phyloP scores from a whole-genome alignment of 2,888 invertebrate species.

The Cabera pusaria region DNA sequence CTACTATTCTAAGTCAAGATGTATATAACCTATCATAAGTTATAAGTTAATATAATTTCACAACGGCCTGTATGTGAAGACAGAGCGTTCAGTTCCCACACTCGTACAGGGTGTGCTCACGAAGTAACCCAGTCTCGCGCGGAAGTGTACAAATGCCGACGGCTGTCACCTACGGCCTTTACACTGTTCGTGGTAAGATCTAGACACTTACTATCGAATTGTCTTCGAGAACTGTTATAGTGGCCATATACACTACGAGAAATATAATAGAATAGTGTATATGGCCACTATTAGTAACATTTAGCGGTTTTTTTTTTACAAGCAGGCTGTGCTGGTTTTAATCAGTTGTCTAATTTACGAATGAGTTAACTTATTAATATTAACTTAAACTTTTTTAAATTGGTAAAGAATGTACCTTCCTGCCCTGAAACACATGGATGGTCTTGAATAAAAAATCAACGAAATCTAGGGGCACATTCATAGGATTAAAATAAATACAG shows the following conservation, averaged over 20 bases:
- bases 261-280: no score
- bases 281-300: no score
- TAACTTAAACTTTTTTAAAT: no score
- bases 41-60: constrained; percentile 6
- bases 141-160: constrained; percentile 75
- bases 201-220: constrained; percentile 42
- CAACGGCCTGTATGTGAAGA: constrained; percentile 54
- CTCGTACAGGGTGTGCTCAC: constrained; percentile 77
- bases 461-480: constrained; percentile 15
- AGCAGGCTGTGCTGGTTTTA: no score
- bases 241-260: no score
- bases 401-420: no score
- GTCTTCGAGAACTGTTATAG: constrained; percentile 40
- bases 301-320: no score
- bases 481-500: constrained; percentile 15
- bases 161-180: constrained; percentile 78
- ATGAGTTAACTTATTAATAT: no score
- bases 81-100: constrained; percentile 76
- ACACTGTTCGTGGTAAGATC: constrained; percentile 59
- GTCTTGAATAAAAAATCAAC: constrained; percentile 2
- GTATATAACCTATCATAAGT: no score
- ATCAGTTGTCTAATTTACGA: no score
- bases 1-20: no score
- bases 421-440: no score
- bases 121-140: constrained; percentile 73